Percentiles rank a stretch among this genome's conserved stretches.
These are phyloP conservation scores for Corythoichthys haematopterus DNA, from an alignment of 2,113 vertebrate genomes.

Conservation along the genomic window DNA sequence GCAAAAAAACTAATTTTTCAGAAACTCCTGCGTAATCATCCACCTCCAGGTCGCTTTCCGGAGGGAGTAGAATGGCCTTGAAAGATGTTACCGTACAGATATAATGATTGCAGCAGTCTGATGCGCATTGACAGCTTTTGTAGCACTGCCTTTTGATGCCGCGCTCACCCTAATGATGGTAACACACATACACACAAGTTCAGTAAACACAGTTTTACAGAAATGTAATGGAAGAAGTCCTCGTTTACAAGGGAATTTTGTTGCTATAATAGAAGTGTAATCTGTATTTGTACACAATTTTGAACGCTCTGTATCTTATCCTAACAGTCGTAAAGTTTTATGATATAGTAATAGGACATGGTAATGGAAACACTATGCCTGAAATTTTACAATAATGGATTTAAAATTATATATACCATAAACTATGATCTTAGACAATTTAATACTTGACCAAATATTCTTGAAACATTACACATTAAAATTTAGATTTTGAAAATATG, in stretches of 20 bases:
- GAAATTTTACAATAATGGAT: neutral
- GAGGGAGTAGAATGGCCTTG: conserved; percentile 25
- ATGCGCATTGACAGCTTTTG: conserved; percentile 34
- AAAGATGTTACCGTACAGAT: conserved; percentile 31
- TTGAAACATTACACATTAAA: no score
- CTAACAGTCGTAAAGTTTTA: neutral
- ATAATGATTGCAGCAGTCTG: conserved; percentile 42
- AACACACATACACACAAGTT: conserved; percentile 9
- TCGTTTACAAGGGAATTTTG: neutral
- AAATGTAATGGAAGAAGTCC: conserved; percentile 4
- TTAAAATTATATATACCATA: no score
- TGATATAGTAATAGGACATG: no score
- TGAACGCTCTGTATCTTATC: neutral
- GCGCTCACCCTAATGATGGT: conserved; percentile 5
- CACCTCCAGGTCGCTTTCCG: conserved; percentile 36
- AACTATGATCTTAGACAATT: no score
- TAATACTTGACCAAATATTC: no score
- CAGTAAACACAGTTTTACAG: conserved; percentile 18
- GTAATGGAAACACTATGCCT: neutral
- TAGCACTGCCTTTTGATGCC: conserved; percentile 44
- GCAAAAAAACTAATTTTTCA: no score
- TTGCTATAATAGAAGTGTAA: neutral
- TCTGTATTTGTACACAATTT: neutral
- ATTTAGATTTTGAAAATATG: no score
- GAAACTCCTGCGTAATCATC: conserved; percentile 33